A percentile compares a stretch with the other conserved stretches of the same genome.
These are phyloP conservation scores for Cirrhinus mrigala DNA, from an alignment of 2,797 vertebrate species.

Conservation along the genomic window DNA sequence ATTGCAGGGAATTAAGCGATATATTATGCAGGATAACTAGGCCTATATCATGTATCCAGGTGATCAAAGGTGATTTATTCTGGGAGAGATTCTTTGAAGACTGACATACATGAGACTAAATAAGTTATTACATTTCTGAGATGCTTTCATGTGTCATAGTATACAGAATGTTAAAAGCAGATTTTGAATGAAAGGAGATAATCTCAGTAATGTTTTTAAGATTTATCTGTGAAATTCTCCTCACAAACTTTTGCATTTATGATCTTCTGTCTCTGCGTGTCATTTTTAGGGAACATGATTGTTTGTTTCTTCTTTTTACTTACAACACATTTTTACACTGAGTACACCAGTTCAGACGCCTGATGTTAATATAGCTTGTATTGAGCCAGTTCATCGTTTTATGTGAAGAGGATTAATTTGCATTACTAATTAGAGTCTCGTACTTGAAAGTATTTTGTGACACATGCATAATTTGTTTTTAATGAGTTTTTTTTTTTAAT, in stretches of 20 bases:
- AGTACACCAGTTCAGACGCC: not conserved
- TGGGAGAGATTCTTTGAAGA: conserved; percentile 21
- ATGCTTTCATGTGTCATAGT: conserved; percentile 23
- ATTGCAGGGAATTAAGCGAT: not conserved
- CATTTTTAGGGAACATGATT: not conserved
- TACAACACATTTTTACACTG: not conserved
- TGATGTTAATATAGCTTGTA: not conserved
- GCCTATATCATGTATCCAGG: not conserved
- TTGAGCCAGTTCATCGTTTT: not conserved
- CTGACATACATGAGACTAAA: conserved; percentile 15
- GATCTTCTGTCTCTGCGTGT: not conserved
- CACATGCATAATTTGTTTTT: conserved; percentile 22
- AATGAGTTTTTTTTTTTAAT: conserved; percentile 19
- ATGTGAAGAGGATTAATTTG: conserved; percentile 1
- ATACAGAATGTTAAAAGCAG: conserved; percentile 3
- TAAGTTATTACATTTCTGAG: conserved; percentile 29
- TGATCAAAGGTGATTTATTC: conserved; percentile 27
- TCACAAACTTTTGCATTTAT: not conserved
- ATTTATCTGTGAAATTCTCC: not conserved
- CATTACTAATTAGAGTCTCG: conserved; percentile 15
- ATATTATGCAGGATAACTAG: not conserved
- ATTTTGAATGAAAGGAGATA: conserved; percentile 3
- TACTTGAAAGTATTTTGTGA: conserved; percentile 22
- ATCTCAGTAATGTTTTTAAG: conserved; percentile 14
- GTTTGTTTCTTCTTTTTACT: not conserved